Conservation (phyloP, 2,797 vertebrate species). For the Thunnus albacares region DNA sequence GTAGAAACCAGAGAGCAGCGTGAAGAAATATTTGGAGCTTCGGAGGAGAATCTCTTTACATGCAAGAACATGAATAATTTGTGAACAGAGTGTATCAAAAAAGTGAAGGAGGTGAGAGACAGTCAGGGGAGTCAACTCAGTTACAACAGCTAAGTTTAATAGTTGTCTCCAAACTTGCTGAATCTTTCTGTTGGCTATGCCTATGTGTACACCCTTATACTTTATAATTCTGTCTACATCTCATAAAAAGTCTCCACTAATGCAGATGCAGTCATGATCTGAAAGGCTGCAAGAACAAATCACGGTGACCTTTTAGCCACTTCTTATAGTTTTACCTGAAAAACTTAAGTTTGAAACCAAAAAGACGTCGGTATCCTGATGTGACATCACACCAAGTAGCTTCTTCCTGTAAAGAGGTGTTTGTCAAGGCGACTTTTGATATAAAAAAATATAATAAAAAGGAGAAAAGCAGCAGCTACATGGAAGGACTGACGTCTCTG, state of each 20-base stretch:
- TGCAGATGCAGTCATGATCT: neutral
- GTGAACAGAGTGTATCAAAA: neutral
- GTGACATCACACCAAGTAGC: neutral
- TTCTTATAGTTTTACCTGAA: no score
- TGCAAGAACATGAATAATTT: slow-evolving; percentile 35
- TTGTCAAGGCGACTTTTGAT: neutral
- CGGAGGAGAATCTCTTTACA: slow-evolving; percentile 17
- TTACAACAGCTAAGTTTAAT: no score
- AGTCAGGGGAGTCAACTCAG: neutral
- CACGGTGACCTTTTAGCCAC: no score
- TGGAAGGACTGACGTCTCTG: neutral
- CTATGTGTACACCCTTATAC: no score
- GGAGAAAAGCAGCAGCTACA: neutral
- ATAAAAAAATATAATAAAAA: neutral
- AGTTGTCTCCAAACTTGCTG: no score
- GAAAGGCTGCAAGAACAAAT: no score
- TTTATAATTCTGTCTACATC: no score
- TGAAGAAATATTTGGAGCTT: neutral
- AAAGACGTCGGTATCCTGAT: neutral
- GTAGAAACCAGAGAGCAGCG: neutral
- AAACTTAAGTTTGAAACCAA: no score
- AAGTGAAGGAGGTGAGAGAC: neutral
- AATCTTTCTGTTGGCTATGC: no score
- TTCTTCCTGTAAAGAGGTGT: neutral
- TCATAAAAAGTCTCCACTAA: no score